A percentile compares a stretch with the other conserved stretches of the same genome.
Conservation (phyloP, 2,113 vertebrate species). For the Furnarius figulus region DNA sequence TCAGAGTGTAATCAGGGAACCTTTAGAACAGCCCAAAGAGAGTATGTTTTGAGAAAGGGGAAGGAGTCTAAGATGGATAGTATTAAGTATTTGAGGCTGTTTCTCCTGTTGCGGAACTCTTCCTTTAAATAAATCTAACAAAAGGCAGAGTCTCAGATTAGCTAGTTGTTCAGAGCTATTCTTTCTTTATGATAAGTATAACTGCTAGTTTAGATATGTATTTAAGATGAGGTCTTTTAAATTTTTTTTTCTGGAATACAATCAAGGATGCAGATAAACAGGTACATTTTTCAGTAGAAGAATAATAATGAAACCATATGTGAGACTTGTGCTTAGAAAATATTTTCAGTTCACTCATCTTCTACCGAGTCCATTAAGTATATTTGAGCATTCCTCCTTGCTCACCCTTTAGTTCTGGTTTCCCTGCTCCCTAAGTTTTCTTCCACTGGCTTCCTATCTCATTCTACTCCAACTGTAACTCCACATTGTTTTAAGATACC, state of each 20-base stretch:
- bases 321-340: neutral
- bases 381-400: neutral
- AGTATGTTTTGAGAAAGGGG: neutral
- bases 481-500: neutral
- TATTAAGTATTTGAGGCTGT: neutral
- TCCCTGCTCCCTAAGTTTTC: neutral
- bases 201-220: neutral
- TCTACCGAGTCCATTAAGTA: neutral
- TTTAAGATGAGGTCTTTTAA: neutral
- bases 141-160: neutral
- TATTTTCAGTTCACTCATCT: neutral
- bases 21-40: neutral
- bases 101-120: neutral
- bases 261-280: neutral
- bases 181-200: neutral
- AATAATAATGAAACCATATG: neutral
- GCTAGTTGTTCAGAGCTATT: neutral
- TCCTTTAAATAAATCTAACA: neutral
- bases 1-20: neutral
- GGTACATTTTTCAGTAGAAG: neutral
- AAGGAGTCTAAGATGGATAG: neutral
- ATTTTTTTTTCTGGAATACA: neutral
- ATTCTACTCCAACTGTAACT: neutral
- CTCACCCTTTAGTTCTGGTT: neutral
- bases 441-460: neutral